phyloP scores from a whole-genome alignment of 2,888 invertebrate genomes.

The Aspidapion aeneum region DNA sequence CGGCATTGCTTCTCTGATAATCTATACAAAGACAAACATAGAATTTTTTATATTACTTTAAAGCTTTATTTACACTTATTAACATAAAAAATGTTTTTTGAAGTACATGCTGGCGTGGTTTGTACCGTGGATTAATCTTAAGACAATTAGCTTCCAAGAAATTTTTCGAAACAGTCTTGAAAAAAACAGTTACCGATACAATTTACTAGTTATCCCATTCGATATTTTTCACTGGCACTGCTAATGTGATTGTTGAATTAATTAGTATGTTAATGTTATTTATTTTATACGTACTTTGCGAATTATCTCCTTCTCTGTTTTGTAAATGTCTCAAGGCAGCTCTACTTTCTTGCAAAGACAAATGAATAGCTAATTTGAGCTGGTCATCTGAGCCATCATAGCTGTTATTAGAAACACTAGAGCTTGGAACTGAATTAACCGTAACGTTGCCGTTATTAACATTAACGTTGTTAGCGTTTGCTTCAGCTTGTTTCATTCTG shows the following conservation, averaged over 20 bases:
- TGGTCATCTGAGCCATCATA: constrained; percentile 48
- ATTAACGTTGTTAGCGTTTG: constrained; percentile 26
- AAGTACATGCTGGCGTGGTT: no score
- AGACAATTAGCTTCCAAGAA: no score
- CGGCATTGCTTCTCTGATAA: constrained; percentile 48
- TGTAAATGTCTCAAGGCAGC: constrained; percentile 33
- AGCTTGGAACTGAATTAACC: constrained; percentile 41
- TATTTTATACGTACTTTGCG: no score
- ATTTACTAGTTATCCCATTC: no score
- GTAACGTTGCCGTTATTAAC: constrained; percentile 26
- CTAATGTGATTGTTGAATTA: no score
- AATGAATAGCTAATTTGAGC: constrained; percentile 52
- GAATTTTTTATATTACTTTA: neutral
- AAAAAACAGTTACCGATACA: no score
- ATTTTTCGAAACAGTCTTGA: no score
- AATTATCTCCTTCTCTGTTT: no score
- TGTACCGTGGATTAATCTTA: no score
- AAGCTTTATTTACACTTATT: neutral
- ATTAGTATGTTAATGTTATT: no score
- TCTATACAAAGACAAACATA: no score
- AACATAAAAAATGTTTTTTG: neutral
- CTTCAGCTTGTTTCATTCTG: constrained; percentile 50
- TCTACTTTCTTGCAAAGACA: constrained; percentile 50
- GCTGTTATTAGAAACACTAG: constrained; percentile 45
- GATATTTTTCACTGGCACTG: no score